Percentiles rank a stretch among this genome's conserved stretches.
phyloP scores from a whole-genome alignment of 2,113 vertebrate genomes.

The Fregetta grallaria region DNA sequence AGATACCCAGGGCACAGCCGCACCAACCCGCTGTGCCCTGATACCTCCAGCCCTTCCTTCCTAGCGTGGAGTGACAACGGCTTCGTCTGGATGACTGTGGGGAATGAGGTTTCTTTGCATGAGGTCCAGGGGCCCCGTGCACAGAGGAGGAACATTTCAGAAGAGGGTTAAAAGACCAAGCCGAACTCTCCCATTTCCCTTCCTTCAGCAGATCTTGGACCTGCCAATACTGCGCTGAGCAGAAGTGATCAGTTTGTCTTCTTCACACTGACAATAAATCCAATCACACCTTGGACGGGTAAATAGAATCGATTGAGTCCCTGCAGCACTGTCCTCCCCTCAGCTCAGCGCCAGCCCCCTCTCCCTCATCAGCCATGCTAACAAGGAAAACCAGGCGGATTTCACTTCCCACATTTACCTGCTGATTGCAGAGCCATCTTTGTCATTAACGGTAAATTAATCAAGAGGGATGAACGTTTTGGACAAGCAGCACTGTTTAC shows the following conservation, averaged over 20 bases:
- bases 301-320: slow-evolving; percentile 77
- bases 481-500: slow-evolving; percentile 31
- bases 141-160: background rate
- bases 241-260: slow-evolving; percentile 74
- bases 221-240: slow-evolving; percentile 75
- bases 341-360: background rate
- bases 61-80: accelerated
- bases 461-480: slow-evolving; percentile 31
- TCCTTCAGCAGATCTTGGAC: slow-evolving; percentile 75
- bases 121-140: background rate
- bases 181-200: slow-evolving; percentile 48
- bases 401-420: slow-evolving; percentile 19
- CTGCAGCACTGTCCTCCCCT: background rate
- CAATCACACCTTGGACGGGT: slow-evolving; percentile 80
- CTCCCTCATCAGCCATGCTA: slow-evolving; percentile 35
- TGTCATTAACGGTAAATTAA: slow-evolving; percentile 68
- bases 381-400: background rate
- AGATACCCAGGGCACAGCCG: background rate
- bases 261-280: slow-evolving; percentile 80
- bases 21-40: accelerated
- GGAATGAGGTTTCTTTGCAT: background rate
- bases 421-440: slow-evolving; percentile 45
- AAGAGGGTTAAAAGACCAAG: background rate
- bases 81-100: accelerated
- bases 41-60: background rate